A percentile compares a stretch with the other conserved stretches of the same genome.
phyloP scores from a whole-genome alignment of 2,888 invertebrate species.

The Agrypnus murinus region DNA sequence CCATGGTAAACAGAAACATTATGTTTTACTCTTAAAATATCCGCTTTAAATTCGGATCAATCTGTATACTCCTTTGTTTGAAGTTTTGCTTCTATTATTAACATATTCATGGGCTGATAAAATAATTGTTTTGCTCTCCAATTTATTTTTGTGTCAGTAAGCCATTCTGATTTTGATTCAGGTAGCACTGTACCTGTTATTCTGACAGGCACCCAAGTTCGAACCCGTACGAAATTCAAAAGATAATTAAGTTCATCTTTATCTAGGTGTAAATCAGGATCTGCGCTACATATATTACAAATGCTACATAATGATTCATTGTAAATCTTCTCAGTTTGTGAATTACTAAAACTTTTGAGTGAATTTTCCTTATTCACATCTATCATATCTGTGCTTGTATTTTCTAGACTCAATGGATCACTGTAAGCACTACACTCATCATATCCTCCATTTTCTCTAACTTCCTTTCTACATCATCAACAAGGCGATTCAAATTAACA shows the following conservation, averaged over 20 bases:
- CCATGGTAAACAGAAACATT: conserved; percentile 87
- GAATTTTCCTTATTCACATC: conserved; percentile 1
- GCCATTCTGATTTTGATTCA: conserved; percentile 70
- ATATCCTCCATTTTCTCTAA: conserved; percentile 34
- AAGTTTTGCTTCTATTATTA: conserved; percentile 77
- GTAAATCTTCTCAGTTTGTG: conserved; percentile 52
- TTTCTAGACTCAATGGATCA: no score
- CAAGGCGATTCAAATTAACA: neutral
- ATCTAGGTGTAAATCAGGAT: conserved; percentile 65
- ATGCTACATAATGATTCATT: conserved; percentile 65
- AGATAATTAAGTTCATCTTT: conserved; percentile 72
- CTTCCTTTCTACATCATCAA: conserved; percentile 26
- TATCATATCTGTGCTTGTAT: no score
- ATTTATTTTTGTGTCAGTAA: conserved; percentile 73
- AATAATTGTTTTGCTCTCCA: conserved; percentile 73
- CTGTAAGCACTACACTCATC: no score
- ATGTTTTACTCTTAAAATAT: conserved; percentile 84
- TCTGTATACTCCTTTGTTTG: conserved; percentile 75
- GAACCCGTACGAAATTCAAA: conserved; percentile 71
- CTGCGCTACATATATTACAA: conserved; percentile 65
- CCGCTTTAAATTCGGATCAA: conserved; percentile 80
- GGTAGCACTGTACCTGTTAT: conserved; percentile 57
- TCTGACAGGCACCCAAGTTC: conserved; percentile 70
- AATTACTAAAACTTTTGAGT: neutral
- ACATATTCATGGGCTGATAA: conserved; percentile 76